Evolutionary conservation across 2,888 invertebrate species (phyloP), one percentile per base, ranked within the genome.

Genomic region (Pristionchus japonicus): DNA sequence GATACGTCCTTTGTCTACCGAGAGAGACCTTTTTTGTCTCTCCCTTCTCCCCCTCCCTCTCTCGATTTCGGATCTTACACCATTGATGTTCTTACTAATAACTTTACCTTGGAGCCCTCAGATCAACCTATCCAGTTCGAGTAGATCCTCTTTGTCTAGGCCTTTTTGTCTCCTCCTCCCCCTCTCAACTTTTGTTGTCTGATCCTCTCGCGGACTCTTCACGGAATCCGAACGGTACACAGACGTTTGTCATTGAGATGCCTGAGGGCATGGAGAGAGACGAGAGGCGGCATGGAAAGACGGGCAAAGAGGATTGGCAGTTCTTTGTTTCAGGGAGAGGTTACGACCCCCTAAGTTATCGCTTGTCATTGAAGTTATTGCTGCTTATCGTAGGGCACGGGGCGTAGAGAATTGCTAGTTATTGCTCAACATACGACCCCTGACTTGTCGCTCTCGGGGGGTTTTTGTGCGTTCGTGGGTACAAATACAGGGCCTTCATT

Each of bases 171-270:
- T 34, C 37, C 37, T 37, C 37, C 23, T 6, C n/a, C 57, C 52
- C 57, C 57, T 57, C 57, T 70, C 70, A 34, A 70, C 34, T 37
- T 70, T 70, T 70, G 70, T 70, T 70, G 70, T 70, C 70, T 70
- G 70, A 70, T 70, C 70, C 70, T 31, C 31, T 64, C 31, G 31
- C 64, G 64, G 20, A 20, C 64, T 64, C 64, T 70, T 70, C 70
- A 70, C 37, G 70, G 70, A 70, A 70, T 70, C 70, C 70, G 34
- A 11, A 70, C 37, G 34, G 70, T 37, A 70, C 70, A 70, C 70
- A 70, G 23, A 64, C 3, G 61, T 23, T 15, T 70, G 70, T 37
- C 70, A 70, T 70, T 70, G 70, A 57, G 57, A 37, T 70, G 70
- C 37, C 70, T 27, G 23, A 15, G 70, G 37, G 67, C 37, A 17